Conservation (phyloP, 2,888 invertebrate species). For the Sphaerophoria rueppellii region DNA sequence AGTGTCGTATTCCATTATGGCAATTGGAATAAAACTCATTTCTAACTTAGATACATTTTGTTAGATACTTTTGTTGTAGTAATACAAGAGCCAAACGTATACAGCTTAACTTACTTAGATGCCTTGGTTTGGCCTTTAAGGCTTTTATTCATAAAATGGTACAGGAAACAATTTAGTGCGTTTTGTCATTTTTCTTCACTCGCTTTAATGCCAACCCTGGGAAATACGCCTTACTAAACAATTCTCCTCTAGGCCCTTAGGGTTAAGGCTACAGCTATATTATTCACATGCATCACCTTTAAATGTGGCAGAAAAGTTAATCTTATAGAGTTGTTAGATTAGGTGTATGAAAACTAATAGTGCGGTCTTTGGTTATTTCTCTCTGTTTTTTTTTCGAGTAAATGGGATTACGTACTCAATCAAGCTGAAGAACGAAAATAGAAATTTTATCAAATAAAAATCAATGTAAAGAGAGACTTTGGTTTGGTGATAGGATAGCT, state of each 20-base stretch:
- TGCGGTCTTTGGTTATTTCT: neutral
- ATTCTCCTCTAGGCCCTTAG: constrained; percentile 10
- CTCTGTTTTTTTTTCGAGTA: constrained; percentile 4
- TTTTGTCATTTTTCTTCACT: neutral
- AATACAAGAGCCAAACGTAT: neutral
- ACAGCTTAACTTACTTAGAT: neutral
- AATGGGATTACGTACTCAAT: constrained; percentile 25
- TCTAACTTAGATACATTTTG: constrained; percentile 25
- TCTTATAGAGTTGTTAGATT: constrained; percentile 47
- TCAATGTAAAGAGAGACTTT: neutral
- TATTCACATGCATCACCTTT: constrained; percentile 13
- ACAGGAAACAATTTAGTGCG: constrained; percentile 61
- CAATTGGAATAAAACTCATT: constrained; percentile 66
- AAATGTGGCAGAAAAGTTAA: constrained; percentile 38
- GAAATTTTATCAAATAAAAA: neutral
- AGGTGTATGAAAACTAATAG: constrained; percentile 56
- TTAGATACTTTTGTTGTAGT: neutral
- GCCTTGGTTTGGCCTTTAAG: neutral
- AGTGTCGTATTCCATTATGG: constrained; percentile 57
- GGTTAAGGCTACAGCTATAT: neutral
- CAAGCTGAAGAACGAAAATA: neutral
- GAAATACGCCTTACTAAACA: constrained; percentile 31
- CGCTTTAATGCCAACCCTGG: constrained; percentile 45
- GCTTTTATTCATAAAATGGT: constrained; percentile 34
- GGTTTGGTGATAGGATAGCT: too few species aligned